Evolutionary conservation across 2,797 vertebrate genomes (phyloP), one percentile per base, ranked within the genome.

Genomic region (Xenops minutus): DNA sequence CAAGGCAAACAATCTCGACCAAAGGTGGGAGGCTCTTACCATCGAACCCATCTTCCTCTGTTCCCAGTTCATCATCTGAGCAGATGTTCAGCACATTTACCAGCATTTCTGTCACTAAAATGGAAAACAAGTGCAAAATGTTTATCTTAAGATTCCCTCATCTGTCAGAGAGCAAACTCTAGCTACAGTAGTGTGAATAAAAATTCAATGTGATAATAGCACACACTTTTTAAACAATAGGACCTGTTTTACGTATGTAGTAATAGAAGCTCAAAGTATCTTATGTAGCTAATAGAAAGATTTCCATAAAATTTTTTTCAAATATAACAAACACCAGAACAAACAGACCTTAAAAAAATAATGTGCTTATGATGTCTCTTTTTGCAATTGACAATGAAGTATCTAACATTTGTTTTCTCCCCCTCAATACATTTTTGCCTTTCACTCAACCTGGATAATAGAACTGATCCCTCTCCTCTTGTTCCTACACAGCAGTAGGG

Each of bases 21-120:
- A 92, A 95, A 88, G 30, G 55, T 29, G 93, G 67, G 72, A 85
- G 54, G n/a, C 43, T 97, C 98, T 98, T 98, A 99, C 99, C 99
- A 96, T 99, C 99, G 97, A 99, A 99, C 91, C 99, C 99, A 39
- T 99, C 99, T 97, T 99, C 99, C 78, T 99, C 99, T 51, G 99
- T 99, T 96, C 99, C 99, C 46, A 99, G 96, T 92, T 99, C 99
- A 95, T 99, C 99, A 66, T 99, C 99, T 21, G 99, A 99, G 98
- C 99, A 99, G 98, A 99, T 99, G 96, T 99, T 99, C 97, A 99
- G 98, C 95, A 99, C 99, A 1, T 99, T 99, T 88, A 99, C 99
- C 98, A 99, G 98, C 99, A 99, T 99, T 97, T 99, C 99, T 78
- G 99, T 99, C 97, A 99, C 99, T 99, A 97, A 55, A 94, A 74